phyloP scores from a whole-genome alignment of 2,888 invertebrate species.

The Himalopsyche tibetana region DNA sequence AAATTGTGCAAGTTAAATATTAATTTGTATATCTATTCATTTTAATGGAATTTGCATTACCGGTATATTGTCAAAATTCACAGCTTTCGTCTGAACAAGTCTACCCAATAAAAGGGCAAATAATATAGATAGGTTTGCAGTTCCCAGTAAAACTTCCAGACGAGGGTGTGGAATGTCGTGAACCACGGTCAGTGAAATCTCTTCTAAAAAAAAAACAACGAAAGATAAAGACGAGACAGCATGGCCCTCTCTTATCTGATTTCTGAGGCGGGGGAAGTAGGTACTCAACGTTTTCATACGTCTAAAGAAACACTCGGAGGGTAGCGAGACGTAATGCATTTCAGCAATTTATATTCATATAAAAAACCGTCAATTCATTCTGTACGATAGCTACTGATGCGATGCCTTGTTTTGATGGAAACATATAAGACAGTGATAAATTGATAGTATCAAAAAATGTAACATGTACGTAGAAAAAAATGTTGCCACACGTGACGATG shows the following conservation, averaged over 20 bases:
- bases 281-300: slow-evolving; percentile 1
- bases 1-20: no score
- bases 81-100: no score
- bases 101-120: no score
- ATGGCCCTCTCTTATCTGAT: neutral
- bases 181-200: slow-evolving; percentile 1
- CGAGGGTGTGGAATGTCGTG: neutral
- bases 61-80: no score
- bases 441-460: neutral
- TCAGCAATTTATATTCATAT: slow-evolving; percentile 40
- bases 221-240: neutral
- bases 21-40: no score
- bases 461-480: no score
- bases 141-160: neutral
- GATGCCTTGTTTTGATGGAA: neutral
- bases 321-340: slow-evolving; percentile 7
- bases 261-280: slow-evolving; percentile 8
- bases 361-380: slow-evolving; percentile 11
- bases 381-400: neutral
- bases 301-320: slow-evolving; percentile 23
- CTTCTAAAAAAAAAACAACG: neutral
- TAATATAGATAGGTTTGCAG: no score
- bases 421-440: slow-evolving; percentile 17
- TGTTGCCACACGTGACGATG: no score
- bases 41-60: no score